Evolutionary conservation across 2,113 vertebrate genomes (phyloP).

Genomic region (Amphiprion ocellaris): DNA sequence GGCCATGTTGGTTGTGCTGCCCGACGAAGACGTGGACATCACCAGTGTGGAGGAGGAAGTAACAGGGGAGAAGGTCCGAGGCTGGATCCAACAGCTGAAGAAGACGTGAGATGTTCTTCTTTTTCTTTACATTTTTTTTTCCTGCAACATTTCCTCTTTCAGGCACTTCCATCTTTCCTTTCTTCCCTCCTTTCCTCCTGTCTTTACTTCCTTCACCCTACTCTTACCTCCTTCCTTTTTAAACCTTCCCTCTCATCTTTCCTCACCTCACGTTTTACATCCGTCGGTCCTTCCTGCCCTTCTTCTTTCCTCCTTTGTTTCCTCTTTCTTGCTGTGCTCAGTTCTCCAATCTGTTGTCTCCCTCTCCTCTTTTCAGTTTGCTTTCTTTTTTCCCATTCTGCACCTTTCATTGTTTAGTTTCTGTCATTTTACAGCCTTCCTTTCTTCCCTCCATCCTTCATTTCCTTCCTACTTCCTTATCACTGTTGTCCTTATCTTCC

Average conservation of each 20-base stretch:
- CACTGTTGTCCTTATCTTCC: not conserved
- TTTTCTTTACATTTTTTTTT: not conserved
- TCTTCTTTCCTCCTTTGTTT: no score
- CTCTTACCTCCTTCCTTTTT: not conserved
- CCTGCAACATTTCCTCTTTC: not conserved
- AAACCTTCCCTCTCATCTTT: no score
- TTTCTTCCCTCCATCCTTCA: no score
- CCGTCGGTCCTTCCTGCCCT: not conserved
- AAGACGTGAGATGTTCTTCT: slow-evolving; percentile 75
- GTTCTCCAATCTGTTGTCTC: no score
- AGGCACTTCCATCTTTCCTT: not conserved
- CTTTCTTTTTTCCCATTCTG: no score
- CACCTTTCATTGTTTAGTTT: no score
- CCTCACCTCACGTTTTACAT: not conserved
- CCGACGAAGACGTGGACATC: slow-evolving; percentile 86
- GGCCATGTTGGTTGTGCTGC: slow-evolving; percentile 90
- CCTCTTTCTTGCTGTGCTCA: not conserved
- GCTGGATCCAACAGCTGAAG: slow-evolving; percentile 88
- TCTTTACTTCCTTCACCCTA: not conserved
- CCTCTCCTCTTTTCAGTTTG: no score
- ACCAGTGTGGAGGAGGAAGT: slow-evolving; percentile 88
- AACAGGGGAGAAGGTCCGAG: slow-evolving; percentile 84
- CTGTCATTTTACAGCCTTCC: no score
- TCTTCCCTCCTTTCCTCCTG: not conserved
- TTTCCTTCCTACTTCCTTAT: no score